Conservation (phyloP, 2,888 invertebrate genomes). For the Ichneumoninae sp. region DNA sequence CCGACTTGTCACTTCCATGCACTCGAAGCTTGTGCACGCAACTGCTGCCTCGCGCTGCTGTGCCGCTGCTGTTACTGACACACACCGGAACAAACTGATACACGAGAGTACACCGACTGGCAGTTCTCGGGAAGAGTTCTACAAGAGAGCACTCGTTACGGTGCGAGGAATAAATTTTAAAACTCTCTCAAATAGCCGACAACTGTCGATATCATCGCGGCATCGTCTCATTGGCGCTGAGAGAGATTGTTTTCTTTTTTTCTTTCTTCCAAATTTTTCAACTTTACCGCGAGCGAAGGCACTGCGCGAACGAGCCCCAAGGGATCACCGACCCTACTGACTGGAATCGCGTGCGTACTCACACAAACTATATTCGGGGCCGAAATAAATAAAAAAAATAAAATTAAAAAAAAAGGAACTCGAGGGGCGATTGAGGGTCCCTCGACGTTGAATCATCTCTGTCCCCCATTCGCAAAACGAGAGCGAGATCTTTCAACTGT, state of each 20-base stretch:
- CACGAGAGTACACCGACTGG: not conserved
- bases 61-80: conserved; percentile 26
- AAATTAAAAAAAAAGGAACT: not conserved
- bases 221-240: conserved; percentile 20
- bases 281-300: not conserved
- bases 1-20: conserved; percentile 73
- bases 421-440: conserved; percentile 1
- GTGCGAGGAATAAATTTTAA: not conserved
- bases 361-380: conserved; percentile 14
- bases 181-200: not conserved
- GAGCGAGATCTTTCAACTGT: not conserved
- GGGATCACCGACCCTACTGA: conserved; percentile 40
- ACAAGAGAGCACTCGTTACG: not conserved
- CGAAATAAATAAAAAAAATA: not conserved
- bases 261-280: conserved; percentile 2
- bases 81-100: conserved; percentile 8
- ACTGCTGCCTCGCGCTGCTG: conserved; percentile 34
- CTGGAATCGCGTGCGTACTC: conserved; percentile 17
- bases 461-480: not conserved
- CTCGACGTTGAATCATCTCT: conserved; percentile 12
- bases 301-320: conserved; percentile 16
- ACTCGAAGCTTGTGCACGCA: conserved; percentile 56
- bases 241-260: not conserved
- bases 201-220: conserved; percentile 5
- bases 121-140: not conserved